Base-by-base conservation (phyloP, 2,888 invertebrate species). In the Cordilura impudica region DNA sequence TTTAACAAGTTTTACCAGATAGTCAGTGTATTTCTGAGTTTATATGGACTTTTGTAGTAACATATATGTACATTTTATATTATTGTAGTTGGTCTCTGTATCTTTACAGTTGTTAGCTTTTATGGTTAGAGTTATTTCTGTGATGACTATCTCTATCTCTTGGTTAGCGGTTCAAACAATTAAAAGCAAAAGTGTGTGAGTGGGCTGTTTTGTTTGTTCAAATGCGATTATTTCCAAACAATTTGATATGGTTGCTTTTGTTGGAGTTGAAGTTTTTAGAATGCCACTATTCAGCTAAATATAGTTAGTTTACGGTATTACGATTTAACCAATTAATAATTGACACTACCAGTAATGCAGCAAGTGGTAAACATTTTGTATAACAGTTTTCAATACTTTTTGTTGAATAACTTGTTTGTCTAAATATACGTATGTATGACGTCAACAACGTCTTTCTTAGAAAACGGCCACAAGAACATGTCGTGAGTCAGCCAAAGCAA, bases 131-230 rank as follows among this genome's bases (percentile, higher is more conserved):
- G 23, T 23, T 26, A 58, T 66, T 54, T 53, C 21, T 63, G 54
- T 19, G 35, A n/a, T 35, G 53, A 8, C 54, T 31, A n/a, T 10
- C 65, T 47, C 19, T 45, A 5, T 8, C 23, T 63, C 21, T 47
- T 49, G 35, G 54, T 49, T 47, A 31, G 31, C 23, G 26, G 35
- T 63, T 43, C 10, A 73, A 53, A 67, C 31, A 26, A 61, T 69
- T 61, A 73, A 75, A 74, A 74, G 67, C 60, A 54, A 74, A 74
- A 75, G 53, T 67, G 67, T 75, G 54, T 69, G 53, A 75, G 74
- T 75, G 66, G 67, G 74, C 61, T 74, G 61, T 31, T 31, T 31
- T 31, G 31, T 31, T 31, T 31, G 10, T 31, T 6, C 31, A 31
- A 10, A 3, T 31, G 31, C 12, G 31, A 12, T 31, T 10, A 31